Conservation (phyloP, 1,140 invertebrate species). For the Dryas iulia region DNA sequence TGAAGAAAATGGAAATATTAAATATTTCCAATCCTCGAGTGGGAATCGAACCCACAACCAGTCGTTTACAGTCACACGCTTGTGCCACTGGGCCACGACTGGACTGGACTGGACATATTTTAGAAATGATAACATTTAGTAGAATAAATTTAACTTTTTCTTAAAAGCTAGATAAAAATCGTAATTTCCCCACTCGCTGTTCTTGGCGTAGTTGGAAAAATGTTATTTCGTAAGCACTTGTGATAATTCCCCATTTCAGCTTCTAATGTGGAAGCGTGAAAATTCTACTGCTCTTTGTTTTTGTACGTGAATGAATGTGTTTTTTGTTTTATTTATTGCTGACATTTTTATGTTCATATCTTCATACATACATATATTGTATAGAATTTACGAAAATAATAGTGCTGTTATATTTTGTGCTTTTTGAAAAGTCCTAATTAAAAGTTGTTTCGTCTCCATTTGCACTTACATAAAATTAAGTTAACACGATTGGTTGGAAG, state of each 20-base stretch:
- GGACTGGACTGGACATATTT: too few relatives aligned
- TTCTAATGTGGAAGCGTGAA: background rate
- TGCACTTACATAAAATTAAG: too few relatives aligned
- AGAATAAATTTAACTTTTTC: background rate
- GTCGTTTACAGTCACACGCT: background rate
- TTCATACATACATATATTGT: too few relatives aligned
- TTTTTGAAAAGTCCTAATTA: too few relatives aligned
- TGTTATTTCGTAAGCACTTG: background rate
- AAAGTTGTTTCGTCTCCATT: too few relatives aligned
- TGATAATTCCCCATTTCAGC: slow-evolving; percentile 5
- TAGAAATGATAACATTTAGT: background rate
- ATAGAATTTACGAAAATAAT: too few relatives aligned
- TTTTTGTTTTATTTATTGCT: too few relatives aligned
- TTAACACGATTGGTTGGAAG: too few relatives aligned
- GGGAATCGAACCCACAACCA: background rate
- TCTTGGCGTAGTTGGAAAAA: background rate
- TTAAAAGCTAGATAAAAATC: slow-evolving; percentile 6
- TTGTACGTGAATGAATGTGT: background rate
- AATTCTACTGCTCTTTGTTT: background rate
- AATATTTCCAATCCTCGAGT: too few relatives aligned
- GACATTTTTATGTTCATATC: too few relatives aligned
- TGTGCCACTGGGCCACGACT: background rate
- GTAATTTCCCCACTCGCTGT: background rate
- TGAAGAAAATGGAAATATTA: background rate
- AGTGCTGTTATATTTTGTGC: too few relatives aligned